Evolutionary conservation across 1,140 invertebrate genomes (phyloP), one percentile per base, ranked within the genome.

Genomic region (Bilobella aurantiaca): DNA sequence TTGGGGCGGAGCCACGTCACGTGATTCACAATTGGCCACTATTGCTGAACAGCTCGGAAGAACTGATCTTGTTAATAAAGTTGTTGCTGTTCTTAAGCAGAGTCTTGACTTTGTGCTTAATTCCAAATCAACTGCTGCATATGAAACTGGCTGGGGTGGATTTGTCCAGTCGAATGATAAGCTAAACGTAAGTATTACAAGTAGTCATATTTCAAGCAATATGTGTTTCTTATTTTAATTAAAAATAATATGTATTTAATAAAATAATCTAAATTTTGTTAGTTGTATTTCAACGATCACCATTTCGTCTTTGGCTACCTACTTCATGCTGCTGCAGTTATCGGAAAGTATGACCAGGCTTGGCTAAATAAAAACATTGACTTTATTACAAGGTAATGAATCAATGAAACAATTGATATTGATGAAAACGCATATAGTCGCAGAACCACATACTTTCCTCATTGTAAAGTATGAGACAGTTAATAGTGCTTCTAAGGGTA

Each of bases 101-200:
- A 63, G 37, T 42, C 5, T 49, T 1, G 59, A 62, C 21, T 27
- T 12, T 21, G n/a, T 31, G 18, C 62, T 66, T 30, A 30, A 66
- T n/a, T n/a, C 30, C 29, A 14, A 56, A 31, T 30, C 1, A 53
- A 59, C 32, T n/a, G 30, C 37, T 31, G 27, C 58, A 16, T 66
- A 53, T 37, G 65, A 66, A 32, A 66, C 65, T 42, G 65, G 58
- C n/a, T 66, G 65, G 65, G 65, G 65, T 53, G 65, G 65, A 16
- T 2, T 66, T 56, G 31, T 66, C 18, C 25, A 61, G 25, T 2
- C 27, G 28, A 31, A 62, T 16, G 63, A 29, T 18, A 8, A 16
- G 18, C 23, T 37, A 23, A 64, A 34, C 30, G 5, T n/a, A 23
- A 8, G 18, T 3, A 47, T 63, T 47, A n/a, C 47, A 29, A 49